Percentiles rank a stretch among this genome's conserved stretches.
Conservation (phyloP, 2,113 vertebrate genomes). For the Mirza zaza region DNA sequence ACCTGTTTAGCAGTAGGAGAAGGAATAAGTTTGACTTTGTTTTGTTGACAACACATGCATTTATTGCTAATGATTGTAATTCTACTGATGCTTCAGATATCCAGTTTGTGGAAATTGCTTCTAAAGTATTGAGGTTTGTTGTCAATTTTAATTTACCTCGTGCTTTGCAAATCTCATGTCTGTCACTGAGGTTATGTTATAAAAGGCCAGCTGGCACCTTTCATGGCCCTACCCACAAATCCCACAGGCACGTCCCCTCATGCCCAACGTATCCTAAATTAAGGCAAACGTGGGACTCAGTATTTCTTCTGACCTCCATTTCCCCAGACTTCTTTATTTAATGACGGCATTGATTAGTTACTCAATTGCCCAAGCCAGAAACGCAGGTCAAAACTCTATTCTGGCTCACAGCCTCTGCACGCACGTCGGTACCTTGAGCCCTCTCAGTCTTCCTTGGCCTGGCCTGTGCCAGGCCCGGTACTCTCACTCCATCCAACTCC, state of each 20-base stretch:
- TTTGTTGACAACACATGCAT: neutral
- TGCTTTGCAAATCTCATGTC: neutral
- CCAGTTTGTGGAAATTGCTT: neutral
- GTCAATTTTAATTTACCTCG: neutral
- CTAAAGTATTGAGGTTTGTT: neutral
- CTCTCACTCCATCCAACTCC: neutral
- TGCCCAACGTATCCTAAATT: neutral
- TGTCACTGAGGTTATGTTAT: neutral
- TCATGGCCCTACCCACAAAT: neutral
- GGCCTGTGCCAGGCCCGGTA: neutral
- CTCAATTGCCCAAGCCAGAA: neutral
- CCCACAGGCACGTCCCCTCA: neutral
- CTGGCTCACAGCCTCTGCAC: neutral
- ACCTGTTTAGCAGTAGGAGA: neutral
- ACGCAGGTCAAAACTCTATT: neutral
- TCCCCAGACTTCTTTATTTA: neutral
- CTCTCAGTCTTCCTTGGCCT: neutral
- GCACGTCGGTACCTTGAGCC: neutral
- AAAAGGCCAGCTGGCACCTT: neutral
- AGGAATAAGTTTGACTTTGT: neutral
- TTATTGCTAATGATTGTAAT: neutral
- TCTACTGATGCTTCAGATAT: neutral
- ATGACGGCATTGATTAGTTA: neutral
- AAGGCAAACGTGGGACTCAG: neutral
- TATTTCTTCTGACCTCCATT: neutral